Evolutionary conservation across 2,888 invertebrate species (phyloP).

Genomic region (Eulithis testata): DNA sequence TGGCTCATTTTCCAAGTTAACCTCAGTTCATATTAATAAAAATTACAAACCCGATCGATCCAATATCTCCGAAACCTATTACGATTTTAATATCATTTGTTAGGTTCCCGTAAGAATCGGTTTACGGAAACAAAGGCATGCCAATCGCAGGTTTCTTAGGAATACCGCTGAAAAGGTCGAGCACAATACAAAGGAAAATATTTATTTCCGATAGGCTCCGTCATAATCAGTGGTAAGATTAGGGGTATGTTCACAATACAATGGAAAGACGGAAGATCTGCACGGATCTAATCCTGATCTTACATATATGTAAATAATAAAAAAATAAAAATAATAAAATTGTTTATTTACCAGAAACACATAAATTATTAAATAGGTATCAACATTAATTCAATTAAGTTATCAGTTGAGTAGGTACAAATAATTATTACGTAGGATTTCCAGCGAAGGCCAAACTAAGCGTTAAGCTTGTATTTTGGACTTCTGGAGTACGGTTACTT

Average conservation of each 20-base stretch:
- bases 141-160: conserved; percentile 23
- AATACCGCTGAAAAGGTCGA: conserved; percentile 27
- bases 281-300: too few relatives aligned
- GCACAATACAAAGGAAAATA: conserved; percentile 30
- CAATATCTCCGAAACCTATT: conserved; percentile 12
- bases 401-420: too few relatives aligned
- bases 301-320: too few relatives aligned
- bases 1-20: too few relatives aligned
- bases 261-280: neutral
- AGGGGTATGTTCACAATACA: conserved; percentile 15
- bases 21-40: neutral
- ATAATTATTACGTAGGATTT: too few relatives aligned
- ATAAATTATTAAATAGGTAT: too few relatives aligned
- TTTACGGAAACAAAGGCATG: conserved; percentile 31
- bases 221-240: conserved; percentile 21
- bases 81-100: conserved; percentile 20
- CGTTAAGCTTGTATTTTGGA: too few relatives aligned
- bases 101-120: conserved; percentile 22
- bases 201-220: conserved; percentile 28
- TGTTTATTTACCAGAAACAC: too few relatives aligned
- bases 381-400: too few relatives aligned
- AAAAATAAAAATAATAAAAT: too few relatives aligned
- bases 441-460: too few relatives aligned
- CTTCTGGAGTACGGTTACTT: too few relatives aligned
- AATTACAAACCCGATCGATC: neutral